Evolutionary conservation across 1,140 invertebrate genomes (phyloP).

Genomic region (Gryon sp.): DNA sequence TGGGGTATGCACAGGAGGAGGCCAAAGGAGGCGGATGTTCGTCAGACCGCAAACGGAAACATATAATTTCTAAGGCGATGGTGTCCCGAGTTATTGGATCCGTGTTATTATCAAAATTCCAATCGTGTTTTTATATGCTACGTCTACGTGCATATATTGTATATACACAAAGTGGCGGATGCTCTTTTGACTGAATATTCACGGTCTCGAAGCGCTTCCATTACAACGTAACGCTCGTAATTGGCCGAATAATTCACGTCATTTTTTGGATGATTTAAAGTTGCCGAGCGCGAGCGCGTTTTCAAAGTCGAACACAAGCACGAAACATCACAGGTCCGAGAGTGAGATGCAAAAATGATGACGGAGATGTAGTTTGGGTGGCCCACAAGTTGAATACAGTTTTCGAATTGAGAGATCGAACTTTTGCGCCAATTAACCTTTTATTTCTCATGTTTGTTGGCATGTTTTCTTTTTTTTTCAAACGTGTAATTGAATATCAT

Average conservation of each 20-base stretch:
- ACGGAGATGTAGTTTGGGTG: constrained; percentile 10
- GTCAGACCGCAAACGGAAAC: constrained; percentile 38
- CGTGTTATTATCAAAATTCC: constrained; percentile 48
- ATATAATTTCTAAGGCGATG: constrained; percentile 44
- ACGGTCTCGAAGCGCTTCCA: constrained; percentile 3
- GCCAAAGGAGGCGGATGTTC: constrained; percentile 33
- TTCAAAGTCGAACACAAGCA: constrained; percentile 4
- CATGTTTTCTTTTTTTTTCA: too few species aligned
- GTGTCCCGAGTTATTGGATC: constrained; percentile 39
- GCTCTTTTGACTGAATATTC: constrained; percentile 27
- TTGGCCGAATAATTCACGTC: constrained; percentile 32
- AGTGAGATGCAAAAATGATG: too few species aligned
- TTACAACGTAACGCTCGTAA: constrained; percentile 32
- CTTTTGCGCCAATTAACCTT: constrained; percentile 3
- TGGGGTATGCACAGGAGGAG: not conserved
- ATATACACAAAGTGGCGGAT: not conserved
- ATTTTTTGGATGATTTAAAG: constrained; percentile 37
- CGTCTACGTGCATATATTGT: constrained; percentile 24
- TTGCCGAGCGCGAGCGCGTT: not conserved
- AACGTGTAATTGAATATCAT: too few species aligned
- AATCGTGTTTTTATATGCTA: constrained; percentile 40
- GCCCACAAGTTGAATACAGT: constrained; percentile 1
- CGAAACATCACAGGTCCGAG: not conserved
- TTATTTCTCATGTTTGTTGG: too few species aligned
- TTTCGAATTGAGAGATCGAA: constrained; percentile 23